Conservation (phyloP, 2,797 vertebrate genomes). For the Molossus molossus region DNA sequence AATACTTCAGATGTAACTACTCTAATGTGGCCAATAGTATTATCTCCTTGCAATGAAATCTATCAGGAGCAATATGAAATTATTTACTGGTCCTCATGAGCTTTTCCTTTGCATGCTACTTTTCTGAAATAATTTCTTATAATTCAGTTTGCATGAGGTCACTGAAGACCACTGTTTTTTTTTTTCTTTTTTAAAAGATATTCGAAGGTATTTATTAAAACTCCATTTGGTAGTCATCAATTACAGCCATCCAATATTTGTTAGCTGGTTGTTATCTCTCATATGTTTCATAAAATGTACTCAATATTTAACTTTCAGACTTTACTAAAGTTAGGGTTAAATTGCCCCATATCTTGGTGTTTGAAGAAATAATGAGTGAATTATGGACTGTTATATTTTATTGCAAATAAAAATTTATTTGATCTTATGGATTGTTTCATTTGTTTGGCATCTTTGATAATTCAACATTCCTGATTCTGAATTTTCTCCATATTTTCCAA, state of each 20-base stretch:
- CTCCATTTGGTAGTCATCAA: neutral
- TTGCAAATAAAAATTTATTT: conserved; percentile 10
- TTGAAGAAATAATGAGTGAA: conserved; percentile 51
- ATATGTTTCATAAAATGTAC: neutral
- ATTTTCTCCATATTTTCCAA: conserved; percentile 19
- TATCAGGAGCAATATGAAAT: neutral
- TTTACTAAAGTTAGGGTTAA: conserved; percentile 45
- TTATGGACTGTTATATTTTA: neutral
- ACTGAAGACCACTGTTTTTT: neutral
- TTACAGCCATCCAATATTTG: neutral
- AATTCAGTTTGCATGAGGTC: neutral
- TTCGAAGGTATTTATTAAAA: conserved; percentile 1
- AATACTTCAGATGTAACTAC: neutral
- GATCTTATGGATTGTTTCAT: neutral
- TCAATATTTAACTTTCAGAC: neutral
- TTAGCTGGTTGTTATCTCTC: neutral
- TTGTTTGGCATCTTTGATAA: conserved; percentile 16
- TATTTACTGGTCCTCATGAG: neutral
- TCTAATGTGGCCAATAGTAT: neutral
- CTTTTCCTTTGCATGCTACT: conserved; percentile 4
- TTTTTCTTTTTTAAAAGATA: neutral
- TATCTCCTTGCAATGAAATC: neutral
- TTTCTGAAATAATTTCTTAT: neutral
- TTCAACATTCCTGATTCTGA: neutral
- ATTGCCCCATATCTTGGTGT: neutral